Evolutionary conservation across 2,888 invertebrate genomes (phyloP), one percentile per base, ranked within the genome.

Genomic region (Pyrrhosoma nymphula): DNA sequence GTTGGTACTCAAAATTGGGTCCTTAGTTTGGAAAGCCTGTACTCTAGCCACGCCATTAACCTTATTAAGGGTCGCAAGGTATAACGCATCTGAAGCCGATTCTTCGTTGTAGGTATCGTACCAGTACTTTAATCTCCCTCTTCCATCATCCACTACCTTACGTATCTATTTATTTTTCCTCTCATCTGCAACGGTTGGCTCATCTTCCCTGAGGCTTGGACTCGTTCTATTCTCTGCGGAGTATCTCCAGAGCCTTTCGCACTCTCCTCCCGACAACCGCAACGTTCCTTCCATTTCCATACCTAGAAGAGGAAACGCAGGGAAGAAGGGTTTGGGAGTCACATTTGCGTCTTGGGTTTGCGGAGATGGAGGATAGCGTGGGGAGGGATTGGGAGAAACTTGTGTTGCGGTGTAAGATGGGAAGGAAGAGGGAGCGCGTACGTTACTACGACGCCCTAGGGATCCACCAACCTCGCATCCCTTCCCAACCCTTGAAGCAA

Each of bases 391-490:
- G 82, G 26, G 82, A 35, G 35, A 35, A 35, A 35, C 82, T 35
- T 35, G 82, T 35, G 82, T 35, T 82, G 69, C 16, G 82, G 82
- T 3, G 82, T 20, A 20, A 60, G 82, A 26, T 2, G 14, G 82
- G 82, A 35, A 35, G 82, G n/a, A n/a, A n/a, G 82, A 82, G 82
- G 0, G 69, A 20, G 16, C 2, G 47, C 23, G 88, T 10, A 23
- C 30, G 30, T 60, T n/a, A 6, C 39, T 39, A 91, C 63, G 39
- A 47, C 91, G 63, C 91, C 63, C 91, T 26, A 23, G 91, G 91
- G 91, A 91, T 89, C 55, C 47, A 55, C 26, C 4, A 20, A 26
- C 26, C 26, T 26, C 69, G 10, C 69, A 69, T n/a, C 26, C 26
- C 26, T 16, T 16, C 82, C 30, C 82, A 35, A 35, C 3, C 30